phyloP scores from a whole-genome alignment of 2,113 vertebrate species.

The Paradoxurus hermaphroditus region DNA sequence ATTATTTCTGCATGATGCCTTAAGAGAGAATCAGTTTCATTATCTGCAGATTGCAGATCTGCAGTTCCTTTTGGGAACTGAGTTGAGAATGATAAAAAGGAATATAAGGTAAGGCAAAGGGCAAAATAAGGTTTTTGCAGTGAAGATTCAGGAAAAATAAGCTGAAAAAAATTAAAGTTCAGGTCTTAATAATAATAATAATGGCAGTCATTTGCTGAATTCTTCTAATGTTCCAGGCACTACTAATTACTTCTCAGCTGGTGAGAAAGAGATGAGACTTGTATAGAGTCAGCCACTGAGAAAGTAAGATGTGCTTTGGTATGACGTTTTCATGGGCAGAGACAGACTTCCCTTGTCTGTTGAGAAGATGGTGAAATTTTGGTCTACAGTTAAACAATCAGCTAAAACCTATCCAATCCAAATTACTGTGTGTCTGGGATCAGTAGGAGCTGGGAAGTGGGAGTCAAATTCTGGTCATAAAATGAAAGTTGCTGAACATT shows the following conservation, averaged over 20 bases:
- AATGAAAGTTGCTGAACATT: slow-evolving; percentile 30
- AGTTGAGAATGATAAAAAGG: neutral
- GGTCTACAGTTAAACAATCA: neutral
- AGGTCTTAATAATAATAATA: neutral
- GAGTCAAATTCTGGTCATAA: slow-evolving; percentile 4
- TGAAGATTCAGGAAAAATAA: slow-evolving; percentile 14
- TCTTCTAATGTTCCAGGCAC: neutral
- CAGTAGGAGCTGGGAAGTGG: neutral
- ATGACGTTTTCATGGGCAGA: neutral
- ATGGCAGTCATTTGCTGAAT: neutral
- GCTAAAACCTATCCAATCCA: neutral
- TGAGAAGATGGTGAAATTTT: neutral
- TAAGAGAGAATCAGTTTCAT: neutral
- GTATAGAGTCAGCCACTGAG: neutral
- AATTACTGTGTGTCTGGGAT: neutral
- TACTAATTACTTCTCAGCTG: neutral
- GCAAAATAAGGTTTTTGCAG: neutral
- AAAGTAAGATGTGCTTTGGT: slow-evolving; percentile 4
- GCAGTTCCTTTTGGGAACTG: neutral
- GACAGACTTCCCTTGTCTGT: neutral
- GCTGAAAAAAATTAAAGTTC: neutral
- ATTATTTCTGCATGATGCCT: neutral
- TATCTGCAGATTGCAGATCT: neutral
- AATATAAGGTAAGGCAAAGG: neutral
- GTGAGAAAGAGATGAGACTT: neutral